Conservation (phyloP, 1,140 invertebrate species). For the Cydia fagiglandana region DNA sequence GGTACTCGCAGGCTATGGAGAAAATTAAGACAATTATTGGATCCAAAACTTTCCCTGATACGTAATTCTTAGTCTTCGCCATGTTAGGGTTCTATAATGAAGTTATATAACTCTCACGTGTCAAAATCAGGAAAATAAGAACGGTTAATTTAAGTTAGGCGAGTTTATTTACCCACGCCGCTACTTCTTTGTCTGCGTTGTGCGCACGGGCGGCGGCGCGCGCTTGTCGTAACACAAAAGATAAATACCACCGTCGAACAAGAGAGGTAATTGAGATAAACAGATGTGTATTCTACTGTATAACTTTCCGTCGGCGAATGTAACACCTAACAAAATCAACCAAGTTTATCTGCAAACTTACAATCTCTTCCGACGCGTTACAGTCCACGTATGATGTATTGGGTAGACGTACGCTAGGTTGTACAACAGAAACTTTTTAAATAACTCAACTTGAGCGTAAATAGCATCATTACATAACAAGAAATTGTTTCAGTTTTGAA, state of each 20-base stretch:
- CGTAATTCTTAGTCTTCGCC: constrained; percentile 39
- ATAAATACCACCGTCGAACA: constrained; percentile 68
- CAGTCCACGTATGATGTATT: constrained; percentile 32
- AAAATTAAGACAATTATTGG: constrained; percentile 39
- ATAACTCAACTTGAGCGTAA: constrained; percentile 36
- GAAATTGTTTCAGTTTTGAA: constrained; percentile 35
- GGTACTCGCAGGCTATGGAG: constrained; percentile 17
- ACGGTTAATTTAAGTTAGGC: constrained; percentile 56
- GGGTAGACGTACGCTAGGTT: constrained; percentile 3
- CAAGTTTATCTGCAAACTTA: constrained; percentile 57
- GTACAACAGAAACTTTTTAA: constrained; percentile 9
- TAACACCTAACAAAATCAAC: constrained; percentile 67
- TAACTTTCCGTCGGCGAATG: constrained; percentile 64
- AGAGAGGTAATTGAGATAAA: constrained; percentile 72
- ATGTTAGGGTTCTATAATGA: constrained; percentile 42
- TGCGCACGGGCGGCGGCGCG: constrained; percentile 44
- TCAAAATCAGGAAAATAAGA: constrained; percentile 57
- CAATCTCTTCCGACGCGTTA: constrained; percentile 39
- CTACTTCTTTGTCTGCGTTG: constrained; percentile 65
- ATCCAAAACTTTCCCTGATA: constrained; percentile 38
- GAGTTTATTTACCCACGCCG: constrained; percentile 62
- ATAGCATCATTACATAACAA: constrained; percentile 49
- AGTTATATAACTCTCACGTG: constrained; percentile 51
- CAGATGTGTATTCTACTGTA: constrained; percentile 62
- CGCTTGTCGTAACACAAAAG: constrained; percentile 65